Conservation (phyloP, 1,140 invertebrate species). For the Drosophila suzukii region DNA sequence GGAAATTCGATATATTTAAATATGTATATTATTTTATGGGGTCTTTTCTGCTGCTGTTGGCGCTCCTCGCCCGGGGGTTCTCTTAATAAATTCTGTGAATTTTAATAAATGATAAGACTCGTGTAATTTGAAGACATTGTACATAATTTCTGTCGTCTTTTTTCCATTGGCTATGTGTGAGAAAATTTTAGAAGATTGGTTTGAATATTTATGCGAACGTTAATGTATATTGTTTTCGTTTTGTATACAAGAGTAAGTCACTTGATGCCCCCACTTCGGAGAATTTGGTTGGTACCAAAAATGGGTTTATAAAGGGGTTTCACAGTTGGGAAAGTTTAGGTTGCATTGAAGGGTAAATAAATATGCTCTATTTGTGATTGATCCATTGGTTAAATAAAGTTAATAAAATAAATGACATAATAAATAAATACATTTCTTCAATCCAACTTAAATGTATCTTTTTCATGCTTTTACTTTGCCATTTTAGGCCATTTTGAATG, state of each 20-base stretch:
- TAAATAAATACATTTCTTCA: neutral
- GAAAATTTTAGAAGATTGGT: conserved; percentile 53
- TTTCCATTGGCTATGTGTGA: conserved; percentile 42
- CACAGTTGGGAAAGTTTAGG: neutral
- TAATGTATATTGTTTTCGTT: conserved; percentile 1
- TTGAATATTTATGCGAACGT: conserved; percentile 18
- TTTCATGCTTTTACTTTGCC: neutral
- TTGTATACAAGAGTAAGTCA: conserved; percentile 28
- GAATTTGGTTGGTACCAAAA: conserved; percentile 24
- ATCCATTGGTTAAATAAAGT: no score
- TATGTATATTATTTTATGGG: conserved; percentile 54
- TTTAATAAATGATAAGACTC: conserved; percentile 75
- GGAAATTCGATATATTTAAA: conserved; percentile 77
- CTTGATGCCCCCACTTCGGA: conserved; percentile 46
- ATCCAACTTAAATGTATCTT: neutral
- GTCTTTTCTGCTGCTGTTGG: conserved; percentile 29
- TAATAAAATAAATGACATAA: neutral
- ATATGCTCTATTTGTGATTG: neutral
- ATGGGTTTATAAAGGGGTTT: neutral
- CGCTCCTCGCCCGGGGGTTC: conserved; percentile 30
- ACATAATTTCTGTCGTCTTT: conserved; percentile 45
- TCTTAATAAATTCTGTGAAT: conserved; percentile 74
- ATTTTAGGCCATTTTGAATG: conserved; percentile 1
- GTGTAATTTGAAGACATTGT: conserved; percentile 76
- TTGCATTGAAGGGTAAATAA: neutral